A percentile compares a stretch with the other conserved stretches of the same genome.
phyloP scores from a whole-genome alignment of 2,797 vertebrate genomes.

The Botia almorhae region DNA sequence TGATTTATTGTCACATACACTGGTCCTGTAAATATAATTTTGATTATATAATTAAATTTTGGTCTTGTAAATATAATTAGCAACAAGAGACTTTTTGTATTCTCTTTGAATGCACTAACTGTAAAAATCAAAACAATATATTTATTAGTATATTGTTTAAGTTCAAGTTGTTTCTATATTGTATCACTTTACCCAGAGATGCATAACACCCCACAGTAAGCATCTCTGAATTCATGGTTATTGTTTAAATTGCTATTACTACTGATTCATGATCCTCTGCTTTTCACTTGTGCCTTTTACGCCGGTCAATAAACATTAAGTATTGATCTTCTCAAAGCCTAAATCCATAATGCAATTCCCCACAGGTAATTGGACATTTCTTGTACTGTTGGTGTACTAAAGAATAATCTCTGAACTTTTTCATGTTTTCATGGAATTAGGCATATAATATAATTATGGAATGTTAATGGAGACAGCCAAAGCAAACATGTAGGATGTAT shows the following conservation, averaged over 20 bases:
- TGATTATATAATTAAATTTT: not conserved
- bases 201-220: not conserved
- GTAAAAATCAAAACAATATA: too few relatives aligned
- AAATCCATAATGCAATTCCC: constrained; percentile 1
- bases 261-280: not conserved
- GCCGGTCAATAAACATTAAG: not conserved
- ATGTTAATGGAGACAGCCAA: too few relatives aligned
- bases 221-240: not conserved
- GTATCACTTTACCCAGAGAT: not conserved
- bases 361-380: not conserved
- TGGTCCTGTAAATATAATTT: not conserved
- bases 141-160: not conserved
- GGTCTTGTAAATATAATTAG: too few relatives aligned
- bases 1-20: constrained; percentile 17
- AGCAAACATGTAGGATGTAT: too few relatives aligned
- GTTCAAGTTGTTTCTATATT: not conserved
- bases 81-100: constrained; percentile 2
- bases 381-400: not conserved
- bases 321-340: not conserved
- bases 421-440: not conserved
- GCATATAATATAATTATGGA: not conserved
- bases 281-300: not conserved
- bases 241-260: not conserved
- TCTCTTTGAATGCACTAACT: too few relatives aligned
- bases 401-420: not conserved